A percentile compares a stretch with the other conserved stretches of the same genome.
These are phyloP conservation scores for Motacilla alba DNA, from an alignment of 2,113 vertebrate species.

Conservation along the genomic window DNA sequence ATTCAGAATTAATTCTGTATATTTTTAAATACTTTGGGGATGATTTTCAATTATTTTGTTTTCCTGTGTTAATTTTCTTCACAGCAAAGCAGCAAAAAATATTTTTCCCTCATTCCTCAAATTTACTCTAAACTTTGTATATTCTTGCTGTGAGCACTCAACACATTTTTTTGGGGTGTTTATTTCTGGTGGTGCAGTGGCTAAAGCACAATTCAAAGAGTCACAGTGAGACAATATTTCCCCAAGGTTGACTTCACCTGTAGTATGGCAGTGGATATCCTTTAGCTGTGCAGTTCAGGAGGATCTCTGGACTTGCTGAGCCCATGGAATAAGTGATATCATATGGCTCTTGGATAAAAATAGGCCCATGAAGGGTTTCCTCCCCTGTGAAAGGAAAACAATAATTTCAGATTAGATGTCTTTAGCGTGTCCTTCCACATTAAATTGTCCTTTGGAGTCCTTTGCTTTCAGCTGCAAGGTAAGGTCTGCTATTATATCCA, in stretches of 20 bases:
- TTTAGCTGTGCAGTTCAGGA: slow-evolving; percentile 84
- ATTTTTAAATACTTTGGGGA: neutral
- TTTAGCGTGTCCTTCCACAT: neutral
- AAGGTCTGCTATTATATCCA: neutral
- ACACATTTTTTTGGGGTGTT: neutral
- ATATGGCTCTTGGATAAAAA: slow-evolving; percentile 86
- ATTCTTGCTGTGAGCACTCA: rapidly evolving
- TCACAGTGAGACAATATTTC: neutral
- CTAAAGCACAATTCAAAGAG: neutral
- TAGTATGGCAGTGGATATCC: slow-evolving; percentile 82
- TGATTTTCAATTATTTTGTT: neutral
- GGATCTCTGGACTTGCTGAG: slow-evolving; percentile 76
- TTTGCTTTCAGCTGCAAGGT: neutral
- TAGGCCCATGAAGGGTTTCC: slow-evolving; percentile 75
- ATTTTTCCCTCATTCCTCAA: neutral
- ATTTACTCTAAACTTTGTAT: rapidly evolving
- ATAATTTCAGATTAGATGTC: neutral
- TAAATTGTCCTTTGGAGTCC: neutral
- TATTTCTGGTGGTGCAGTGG: rapidly evolving
- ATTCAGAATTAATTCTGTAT: neutral
- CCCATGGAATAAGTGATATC: slow-evolving; percentile 82
- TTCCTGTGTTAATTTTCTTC: neutral
- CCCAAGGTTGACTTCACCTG: slow-evolving; percentile 68
- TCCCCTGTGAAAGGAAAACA: slow-evolving; percentile 69
- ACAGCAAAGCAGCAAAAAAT: neutral